A percentile compares a stretch with the other conserved stretches of the same genome.
Conservation (phyloP, 92 coral and sea anemone species). For the Phenganax stokvisi region DNA sequence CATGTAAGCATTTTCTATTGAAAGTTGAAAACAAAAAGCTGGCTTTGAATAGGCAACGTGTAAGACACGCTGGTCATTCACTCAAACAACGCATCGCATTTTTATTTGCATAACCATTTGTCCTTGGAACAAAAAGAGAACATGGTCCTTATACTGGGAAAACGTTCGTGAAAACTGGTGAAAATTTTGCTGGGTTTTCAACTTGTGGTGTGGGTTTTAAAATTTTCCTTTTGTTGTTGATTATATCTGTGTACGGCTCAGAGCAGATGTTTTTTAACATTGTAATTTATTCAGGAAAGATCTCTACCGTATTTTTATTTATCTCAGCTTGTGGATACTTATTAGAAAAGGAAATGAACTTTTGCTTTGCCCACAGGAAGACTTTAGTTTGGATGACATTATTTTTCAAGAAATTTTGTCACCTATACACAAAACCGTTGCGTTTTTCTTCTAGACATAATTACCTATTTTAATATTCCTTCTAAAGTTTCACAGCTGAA, state of each 20-base stretch:
- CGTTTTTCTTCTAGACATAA: not conserved
- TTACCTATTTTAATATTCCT: not conserved
- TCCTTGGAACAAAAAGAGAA: constrained; percentile 3
- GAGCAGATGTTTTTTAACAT: constrained; percentile 15
- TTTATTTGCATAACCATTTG: constrained; percentile 22
- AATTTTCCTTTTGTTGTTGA: constrained; percentile 16
- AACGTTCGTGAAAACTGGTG: not conserved
- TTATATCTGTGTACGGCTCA: not conserved
- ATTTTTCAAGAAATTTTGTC: not conserved
- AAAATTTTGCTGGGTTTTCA: not conserved
- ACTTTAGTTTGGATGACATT: not conserved
- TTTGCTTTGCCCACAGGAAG: not conserved
- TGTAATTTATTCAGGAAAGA: constrained; percentile 31
- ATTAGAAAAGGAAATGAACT: constrained; percentile 13
- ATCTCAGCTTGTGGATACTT: constrained; percentile 13
- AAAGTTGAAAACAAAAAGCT: constrained; percentile 23
- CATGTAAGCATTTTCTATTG: constrained; percentile 13
- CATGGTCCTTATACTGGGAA: constrained; percentile 6
- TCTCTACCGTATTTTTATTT: constrained; percentile 22
- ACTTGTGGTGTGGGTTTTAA: constrained; percentile 4
- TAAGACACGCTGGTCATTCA: constrained; percentile 34
- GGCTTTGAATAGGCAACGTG: constrained; percentile 15
- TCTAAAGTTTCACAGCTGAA: not conserved
- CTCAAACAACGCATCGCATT: not conserved
- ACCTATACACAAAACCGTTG: too few relatives aligned